Evolutionary conservation across 2,113 vertebrate species (phyloP).

Genomic region (Pelodiscus sinensis): DNA sequence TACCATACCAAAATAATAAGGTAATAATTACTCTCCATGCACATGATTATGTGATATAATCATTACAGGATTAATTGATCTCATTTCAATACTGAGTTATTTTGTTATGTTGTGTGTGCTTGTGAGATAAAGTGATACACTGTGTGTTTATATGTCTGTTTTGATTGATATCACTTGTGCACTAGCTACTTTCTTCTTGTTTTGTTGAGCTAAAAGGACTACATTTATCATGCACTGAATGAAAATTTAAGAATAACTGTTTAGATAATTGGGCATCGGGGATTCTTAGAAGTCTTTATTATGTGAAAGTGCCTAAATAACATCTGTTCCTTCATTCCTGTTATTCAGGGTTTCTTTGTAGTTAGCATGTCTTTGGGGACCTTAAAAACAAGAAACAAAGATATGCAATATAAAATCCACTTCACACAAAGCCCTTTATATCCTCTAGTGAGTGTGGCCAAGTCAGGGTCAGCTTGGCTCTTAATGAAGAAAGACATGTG

Average conservation of each 20-base stretch:
- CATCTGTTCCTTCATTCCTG: slow-evolving; percentile 78
- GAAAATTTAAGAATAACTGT: slow-evolving; percentile 71
- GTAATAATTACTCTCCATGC: slow-evolving; percentile 46
- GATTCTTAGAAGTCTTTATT: slow-evolving; percentile 82
- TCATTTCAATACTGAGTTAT: slow-evolving; percentile 54
- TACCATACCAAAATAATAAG: slow-evolving; percentile 52
- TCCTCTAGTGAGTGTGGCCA: slow-evolving; percentile 32
- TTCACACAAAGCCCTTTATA: slow-evolving; percentile 67
- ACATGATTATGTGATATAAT: slow-evolving; percentile 18
- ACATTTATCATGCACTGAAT: slow-evolving; percentile 70
- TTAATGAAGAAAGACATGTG: not conserved
- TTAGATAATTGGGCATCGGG: slow-evolving; percentile 81
- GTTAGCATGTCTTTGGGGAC: slow-evolving; percentile 76
- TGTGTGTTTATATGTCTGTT: slow-evolving; percentile 50
- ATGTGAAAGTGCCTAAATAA: slow-evolving; percentile 76
- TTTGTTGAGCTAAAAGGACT: slow-evolving; percentile 67
- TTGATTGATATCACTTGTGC: slow-evolving; percentile 71
- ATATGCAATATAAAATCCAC: slow-evolving; percentile 68
- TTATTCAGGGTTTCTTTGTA: slow-evolving; percentile 78
- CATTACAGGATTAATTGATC: slow-evolving; percentile 64
- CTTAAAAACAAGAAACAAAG: slow-evolving; percentile 73
- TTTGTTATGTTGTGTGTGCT: slow-evolving; percentile 57
- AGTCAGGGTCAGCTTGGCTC: not conserved
- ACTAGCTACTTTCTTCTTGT: slow-evolving; percentile 56
- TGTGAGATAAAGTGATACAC: slow-evolving; percentile 36